A percentile compares a stretch with the other conserved stretches of the same genome.
phyloP scores from a whole-genome alignment of 2,888 invertebrate genomes.

The Drosophila formosana region DNA sequence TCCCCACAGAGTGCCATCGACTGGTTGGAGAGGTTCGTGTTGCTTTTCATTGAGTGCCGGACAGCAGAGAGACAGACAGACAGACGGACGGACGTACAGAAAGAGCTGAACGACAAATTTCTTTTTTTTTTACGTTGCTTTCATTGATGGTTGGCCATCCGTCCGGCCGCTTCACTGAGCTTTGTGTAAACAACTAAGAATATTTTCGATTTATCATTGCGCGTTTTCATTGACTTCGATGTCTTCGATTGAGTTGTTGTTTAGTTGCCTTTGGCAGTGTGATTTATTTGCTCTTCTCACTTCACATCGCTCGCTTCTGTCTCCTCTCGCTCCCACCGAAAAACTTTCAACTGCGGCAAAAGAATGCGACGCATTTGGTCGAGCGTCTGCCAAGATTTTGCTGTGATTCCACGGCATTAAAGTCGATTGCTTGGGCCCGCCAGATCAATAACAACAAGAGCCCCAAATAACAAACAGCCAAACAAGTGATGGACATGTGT shows the following conservation, averaged over 20 bases:
- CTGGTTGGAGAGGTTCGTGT: conserved; percentile 43
- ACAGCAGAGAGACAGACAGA: background rate
- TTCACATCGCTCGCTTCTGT: conserved; percentile 2
- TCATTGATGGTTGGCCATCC: conserved; percentile 27
- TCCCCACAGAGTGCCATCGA: conserved; percentile 17
- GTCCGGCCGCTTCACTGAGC: conserved; percentile 39
- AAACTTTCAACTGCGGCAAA: conserved; percentile 26
- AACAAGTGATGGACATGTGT: conserved; percentile 3
- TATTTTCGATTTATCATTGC: conserved; percentile 79
- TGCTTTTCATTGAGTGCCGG: conserved; percentile 51
- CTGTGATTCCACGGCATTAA: conserved; percentile 39
- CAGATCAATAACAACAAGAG: conserved; percentile 36
- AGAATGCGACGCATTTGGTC: conserved; percentile 44
- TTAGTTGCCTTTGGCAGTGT: conserved; percentile 53
- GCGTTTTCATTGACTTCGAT: conserved; percentile 51
- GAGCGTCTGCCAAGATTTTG: conserved; percentile 22
- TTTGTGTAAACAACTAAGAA: conserved; percentile 71
- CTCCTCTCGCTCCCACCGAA: background rate
- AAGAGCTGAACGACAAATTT: conserved; percentile 40
- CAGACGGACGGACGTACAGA: conserved; percentile 10
- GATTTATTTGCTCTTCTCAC: conserved; percentile 66
- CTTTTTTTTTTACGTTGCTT: conserved; percentile 9
- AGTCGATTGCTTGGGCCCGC: conserved; percentile 41
- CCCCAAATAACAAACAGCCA: background rate
- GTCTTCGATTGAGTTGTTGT: conserved; percentile 60